Conservation (phyloP, 2,113 vertebrate species). For the Lethenteron reissneri region DNA sequence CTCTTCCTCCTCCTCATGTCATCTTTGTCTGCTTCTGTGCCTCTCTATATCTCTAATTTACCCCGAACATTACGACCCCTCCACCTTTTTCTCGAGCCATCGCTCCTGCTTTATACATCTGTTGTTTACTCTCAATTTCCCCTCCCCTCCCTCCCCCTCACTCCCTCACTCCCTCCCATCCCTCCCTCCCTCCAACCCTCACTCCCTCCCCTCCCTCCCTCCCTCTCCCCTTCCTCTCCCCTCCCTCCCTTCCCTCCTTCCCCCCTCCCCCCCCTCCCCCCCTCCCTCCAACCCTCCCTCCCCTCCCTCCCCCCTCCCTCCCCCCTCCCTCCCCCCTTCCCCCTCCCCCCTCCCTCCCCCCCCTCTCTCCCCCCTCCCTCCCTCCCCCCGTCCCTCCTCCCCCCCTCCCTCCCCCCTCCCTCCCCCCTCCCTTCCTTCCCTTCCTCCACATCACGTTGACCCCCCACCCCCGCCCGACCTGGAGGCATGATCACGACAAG, state of each 20-base stretch:
- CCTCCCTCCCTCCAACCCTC: slow-evolving; percentile 8
- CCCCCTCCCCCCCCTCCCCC: neutral
- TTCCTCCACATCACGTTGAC: neutral
- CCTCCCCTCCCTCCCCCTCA: too few species aligned
- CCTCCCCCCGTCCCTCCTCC: neutral
- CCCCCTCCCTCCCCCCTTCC: neutral
- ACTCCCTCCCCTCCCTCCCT: slow-evolving; percentile 5
- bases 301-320: neutral
- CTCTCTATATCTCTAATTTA: slow-evolving; percentile 10
- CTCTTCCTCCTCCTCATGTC: slow-evolving; percentile 4
- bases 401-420: neutral
- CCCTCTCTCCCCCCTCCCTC: neutral
- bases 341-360: neutral
- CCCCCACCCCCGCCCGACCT: neutral
- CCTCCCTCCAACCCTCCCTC: neutral
- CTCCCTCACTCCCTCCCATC: neutral
- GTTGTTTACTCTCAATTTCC: too few species aligned
- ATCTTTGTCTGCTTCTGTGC: slow-evolving; percentile 10
- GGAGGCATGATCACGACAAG: too few species aligned
- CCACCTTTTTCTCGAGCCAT: neutral
- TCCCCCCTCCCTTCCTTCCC: neutral
- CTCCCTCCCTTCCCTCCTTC: neutral
- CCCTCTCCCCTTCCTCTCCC: neutral
- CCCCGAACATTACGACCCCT: neutral
- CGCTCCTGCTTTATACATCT: too few species aligned